Evolutionary conservation across 2,113 vertebrate species (phyloP).

Genomic region (Boulengeromyrus knoepffleri): DNA sequence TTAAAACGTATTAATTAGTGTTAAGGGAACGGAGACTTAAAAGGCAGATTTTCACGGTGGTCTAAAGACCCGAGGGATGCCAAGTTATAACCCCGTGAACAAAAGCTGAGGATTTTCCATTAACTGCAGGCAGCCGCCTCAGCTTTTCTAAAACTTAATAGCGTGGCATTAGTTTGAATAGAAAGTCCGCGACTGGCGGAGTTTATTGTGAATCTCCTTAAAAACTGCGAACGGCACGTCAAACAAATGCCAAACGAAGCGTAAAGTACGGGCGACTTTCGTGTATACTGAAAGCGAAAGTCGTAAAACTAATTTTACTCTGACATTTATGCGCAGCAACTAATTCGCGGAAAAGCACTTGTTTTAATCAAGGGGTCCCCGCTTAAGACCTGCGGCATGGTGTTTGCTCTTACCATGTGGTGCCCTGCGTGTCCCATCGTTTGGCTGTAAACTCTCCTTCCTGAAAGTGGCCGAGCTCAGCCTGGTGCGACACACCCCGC

Average conservation of each 20-base stretch:
- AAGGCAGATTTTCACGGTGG: neutral
- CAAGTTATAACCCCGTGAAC: conserved; percentile 6
- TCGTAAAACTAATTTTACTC: neutral
- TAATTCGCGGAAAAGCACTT: neutral
- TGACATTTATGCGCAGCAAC: neutral
- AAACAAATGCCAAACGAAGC: neutral
- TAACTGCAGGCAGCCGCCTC: neutral
- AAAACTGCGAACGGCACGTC: neutral
- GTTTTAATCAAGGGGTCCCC: neutral
- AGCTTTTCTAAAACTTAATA: neutral
- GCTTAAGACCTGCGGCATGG: neutral
- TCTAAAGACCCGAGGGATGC: neutral
- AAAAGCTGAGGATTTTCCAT: conserved; percentile 3
- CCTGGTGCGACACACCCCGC: neutral
- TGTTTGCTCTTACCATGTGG: neutral
- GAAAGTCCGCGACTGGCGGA: neutral
- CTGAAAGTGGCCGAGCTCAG: neutral
- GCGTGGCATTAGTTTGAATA: neutral
- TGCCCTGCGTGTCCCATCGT: neutral
- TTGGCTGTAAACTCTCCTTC: neutral
- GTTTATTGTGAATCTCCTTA: neutral
- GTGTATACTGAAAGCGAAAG: conserved; percentile 7
- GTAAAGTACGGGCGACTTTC: neutral
- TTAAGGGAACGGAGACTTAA: neutral
- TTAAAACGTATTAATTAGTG: neutral